Percentiles rank a stretch among this genome's conserved stretches.
These are phyloP conservation scores for Rissa tridactyla DNA, from an alignment of 2,113 vertebrate species.

Conservation along the genomic window DNA sequence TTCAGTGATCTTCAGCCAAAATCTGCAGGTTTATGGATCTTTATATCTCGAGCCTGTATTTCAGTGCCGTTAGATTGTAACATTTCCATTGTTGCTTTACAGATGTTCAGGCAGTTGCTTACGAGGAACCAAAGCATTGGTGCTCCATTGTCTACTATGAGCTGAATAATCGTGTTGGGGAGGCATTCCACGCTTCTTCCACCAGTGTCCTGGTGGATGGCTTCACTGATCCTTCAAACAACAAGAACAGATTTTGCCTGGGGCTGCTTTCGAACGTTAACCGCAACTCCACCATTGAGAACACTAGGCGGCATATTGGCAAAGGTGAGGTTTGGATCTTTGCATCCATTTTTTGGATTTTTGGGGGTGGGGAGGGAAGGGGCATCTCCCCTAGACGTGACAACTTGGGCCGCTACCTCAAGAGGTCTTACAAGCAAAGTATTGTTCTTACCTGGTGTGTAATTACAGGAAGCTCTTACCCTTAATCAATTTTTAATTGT, in stretches of 20 bases:
- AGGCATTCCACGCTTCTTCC: conserved; percentile 96
- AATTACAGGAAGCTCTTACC: conserved; percentile 8
- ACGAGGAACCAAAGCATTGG: conserved; percentile 98
- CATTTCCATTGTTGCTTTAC: conserved; percentile 59
- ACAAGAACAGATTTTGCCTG: conserved; percentile 97
- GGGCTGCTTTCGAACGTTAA: conserved; percentile 98
- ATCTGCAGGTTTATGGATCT: not conserved
- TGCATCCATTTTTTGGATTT: rapidly evolving
- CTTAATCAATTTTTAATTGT: conserved; percentile 11
- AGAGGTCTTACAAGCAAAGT: not conserved
- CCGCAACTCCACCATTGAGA: conserved; percentile 99
- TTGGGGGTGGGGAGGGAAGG: not conserved
- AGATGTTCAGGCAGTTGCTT: conserved; percentile 98
- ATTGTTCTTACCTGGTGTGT: not conserved
- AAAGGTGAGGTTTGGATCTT: conserved; percentile 80
- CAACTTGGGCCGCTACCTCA: not conserved
- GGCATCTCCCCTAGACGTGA: rapidly evolving
- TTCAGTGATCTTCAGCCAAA: not conserved
- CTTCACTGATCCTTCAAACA: conserved; percentile 98
- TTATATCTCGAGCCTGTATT: not conserved
- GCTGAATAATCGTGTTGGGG: conserved; percentile 96
- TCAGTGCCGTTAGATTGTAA: not conserved
- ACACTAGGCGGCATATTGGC: conserved; percentile 95
- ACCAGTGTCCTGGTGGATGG: conserved; percentile 96
- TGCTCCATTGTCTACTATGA: conserved; percentile 99